Evolutionary conservation across 2,113 vertebrate species (phyloP).

Genomic region (Nothocercus julius): DNA sequence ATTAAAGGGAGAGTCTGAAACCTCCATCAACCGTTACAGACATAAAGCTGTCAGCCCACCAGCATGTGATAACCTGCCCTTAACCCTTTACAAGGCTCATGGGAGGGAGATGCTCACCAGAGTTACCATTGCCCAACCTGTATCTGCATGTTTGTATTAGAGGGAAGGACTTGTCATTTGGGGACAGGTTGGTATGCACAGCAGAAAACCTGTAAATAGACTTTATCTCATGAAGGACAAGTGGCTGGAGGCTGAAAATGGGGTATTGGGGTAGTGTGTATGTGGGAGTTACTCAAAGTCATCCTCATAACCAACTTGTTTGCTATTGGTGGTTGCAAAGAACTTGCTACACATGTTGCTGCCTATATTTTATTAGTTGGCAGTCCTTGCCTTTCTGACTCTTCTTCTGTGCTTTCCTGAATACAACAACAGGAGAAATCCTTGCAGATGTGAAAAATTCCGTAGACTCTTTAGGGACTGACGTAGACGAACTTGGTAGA

Average conservation of each 20-base stretch:
- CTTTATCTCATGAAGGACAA: neutral
- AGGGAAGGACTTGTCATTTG: neutral
- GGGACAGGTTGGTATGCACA: neutral
- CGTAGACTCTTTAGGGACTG: neutral
- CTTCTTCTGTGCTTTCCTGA: neutral
- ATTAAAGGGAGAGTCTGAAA: conserved; percentile 67
- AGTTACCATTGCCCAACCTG: neutral
- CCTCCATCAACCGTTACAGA: conserved; percentile 38
- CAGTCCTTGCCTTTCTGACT: neutral
- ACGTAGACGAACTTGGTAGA: neutral
- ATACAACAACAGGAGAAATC: neutral
- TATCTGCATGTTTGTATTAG: conserved; percentile 4
- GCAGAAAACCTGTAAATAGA: conserved; percentile 9
- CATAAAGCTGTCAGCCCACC: conserved; percentile 67
- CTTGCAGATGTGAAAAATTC: neutral
- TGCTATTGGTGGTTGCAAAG: neutral
- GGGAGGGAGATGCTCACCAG: neutral
- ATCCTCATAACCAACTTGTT: neutral
- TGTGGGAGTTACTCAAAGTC: fast-evolving
- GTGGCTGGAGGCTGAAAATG: neutral
- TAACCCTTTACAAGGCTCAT: conserved; percentile 50
- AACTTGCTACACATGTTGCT: neutral
- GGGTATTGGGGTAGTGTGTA: neutral
- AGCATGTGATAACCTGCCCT: conserved; percentile 38
- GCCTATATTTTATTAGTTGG: neutral